phyloP scores from a whole-genome alignment of 1,140 invertebrate species.

The Eueides isabella region DNA sequence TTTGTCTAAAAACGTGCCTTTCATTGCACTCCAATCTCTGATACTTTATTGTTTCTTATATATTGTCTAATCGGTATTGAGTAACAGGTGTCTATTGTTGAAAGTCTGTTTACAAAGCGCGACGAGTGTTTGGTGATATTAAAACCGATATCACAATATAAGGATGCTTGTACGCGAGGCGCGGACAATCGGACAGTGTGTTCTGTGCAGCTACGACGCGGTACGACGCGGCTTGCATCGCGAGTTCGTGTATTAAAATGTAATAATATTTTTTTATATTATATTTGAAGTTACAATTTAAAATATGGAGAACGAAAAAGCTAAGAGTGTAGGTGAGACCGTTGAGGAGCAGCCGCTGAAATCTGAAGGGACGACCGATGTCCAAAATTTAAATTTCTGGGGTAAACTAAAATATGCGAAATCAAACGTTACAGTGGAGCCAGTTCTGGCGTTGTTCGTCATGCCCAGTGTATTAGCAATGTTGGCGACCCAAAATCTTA shows the following conservation, averaged over 20 bases:
- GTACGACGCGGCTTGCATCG: slow-evolving; percentile 35
- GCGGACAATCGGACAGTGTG: slow-evolving; percentile 61
- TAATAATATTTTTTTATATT: slow-evolving; percentile 5
- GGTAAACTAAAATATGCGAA: slow-evolving; percentile 66
- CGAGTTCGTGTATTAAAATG: slow-evolving; percentile 35
- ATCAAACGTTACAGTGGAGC: slow-evolving; percentile 83
- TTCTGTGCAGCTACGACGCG: slow-evolving; percentile 40
- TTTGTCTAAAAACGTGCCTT: slow-evolving; percentile 25
- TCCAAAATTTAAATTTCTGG: slow-evolving; percentile 53
- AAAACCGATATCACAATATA: slow-evolving; percentile 66
- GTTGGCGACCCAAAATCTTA: slow-evolving; percentile 83
- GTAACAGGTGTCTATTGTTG: slow-evolving; percentile 2
- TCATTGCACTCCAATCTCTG: slow-evolving; percentile 16
- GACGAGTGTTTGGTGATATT: slow-evolving; percentile 44
- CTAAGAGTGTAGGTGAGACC: slow-evolving; percentile 32
- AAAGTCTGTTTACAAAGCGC: slow-evolving; percentile 6
- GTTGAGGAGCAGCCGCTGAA: slow-evolving; percentile 60
- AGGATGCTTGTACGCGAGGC: slow-evolving; percentile 61
- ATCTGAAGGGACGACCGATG: slow-evolving; percentile 49
- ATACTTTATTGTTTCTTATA: neutral
- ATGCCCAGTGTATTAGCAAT: slow-evolving; percentile 83
- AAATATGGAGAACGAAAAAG: slow-evolving; percentile 19
- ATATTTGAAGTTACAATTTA: neutral
- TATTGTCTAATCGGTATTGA: neutral
- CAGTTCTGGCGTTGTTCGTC: slow-evolving; percentile 82